Evolutionary conservation across 2,888 invertebrate species (phyloP).

Genomic region (Temnothorax rugatulus): DNA sequence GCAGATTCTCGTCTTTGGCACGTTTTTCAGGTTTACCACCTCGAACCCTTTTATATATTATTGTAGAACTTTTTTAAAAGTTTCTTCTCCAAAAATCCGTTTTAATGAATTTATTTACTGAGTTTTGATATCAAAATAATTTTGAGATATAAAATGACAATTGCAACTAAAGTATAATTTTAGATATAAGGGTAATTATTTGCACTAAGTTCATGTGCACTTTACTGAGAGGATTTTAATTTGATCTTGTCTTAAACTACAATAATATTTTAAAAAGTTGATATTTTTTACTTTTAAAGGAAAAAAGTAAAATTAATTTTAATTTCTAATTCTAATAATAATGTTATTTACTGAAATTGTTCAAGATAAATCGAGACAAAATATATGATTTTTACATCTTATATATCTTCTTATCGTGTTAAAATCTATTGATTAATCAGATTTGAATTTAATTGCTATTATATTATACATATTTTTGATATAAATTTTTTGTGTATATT

Average conservation of each 20-base stretch:
- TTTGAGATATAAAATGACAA: not conserved
- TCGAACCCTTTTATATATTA: not conserved
- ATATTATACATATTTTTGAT: not conserved
- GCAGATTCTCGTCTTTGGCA: constrained; percentile 25
- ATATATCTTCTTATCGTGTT: not conserved
- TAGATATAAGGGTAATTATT: not conserved
- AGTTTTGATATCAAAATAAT: not conserved
- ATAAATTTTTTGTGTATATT: not conserved
- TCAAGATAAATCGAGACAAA: not conserved
- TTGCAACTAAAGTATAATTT: not conserved
- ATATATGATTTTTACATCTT: not conserved
- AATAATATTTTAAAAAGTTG: not conserved
- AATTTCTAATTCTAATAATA: not conserved
- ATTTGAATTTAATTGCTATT: not conserved
- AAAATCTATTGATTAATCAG: not conserved
- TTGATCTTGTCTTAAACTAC: not conserved
- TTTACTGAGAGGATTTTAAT: not conserved
- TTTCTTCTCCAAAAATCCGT: not conserved
- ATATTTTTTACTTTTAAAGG: not conserved
- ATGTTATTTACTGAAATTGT: not conserved
- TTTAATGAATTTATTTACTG: not conserved
- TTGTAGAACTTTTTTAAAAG: constrained; percentile 17
- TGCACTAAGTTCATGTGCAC: not conserved
- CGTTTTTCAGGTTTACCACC: constrained; percentile 11
- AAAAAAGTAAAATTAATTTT: not conserved